Base-by-base conservation (phyloP, 2,888 invertebrate species). In the Drosophila rellima region DNA sequence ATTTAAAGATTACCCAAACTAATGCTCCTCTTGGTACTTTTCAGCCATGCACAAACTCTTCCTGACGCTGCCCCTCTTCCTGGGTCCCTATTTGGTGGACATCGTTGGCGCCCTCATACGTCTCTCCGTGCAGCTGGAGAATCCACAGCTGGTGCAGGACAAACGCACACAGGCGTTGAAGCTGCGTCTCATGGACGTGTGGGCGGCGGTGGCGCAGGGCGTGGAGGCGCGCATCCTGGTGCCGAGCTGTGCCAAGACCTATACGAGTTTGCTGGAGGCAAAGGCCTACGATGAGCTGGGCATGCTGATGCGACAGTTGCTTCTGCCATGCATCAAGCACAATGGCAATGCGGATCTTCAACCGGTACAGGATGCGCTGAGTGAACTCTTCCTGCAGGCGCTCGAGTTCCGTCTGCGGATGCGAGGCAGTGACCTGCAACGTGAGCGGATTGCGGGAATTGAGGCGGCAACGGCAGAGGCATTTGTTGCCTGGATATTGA, bases 21-120 rank as follows among this genome's bases (percentile, higher is more conserved):
- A 37, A 40, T 44, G n/a, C 5, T 0, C 0, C 17, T 15, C 10
- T 47, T 20, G 7, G 11, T 4, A 10, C 0, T 5, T 42, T 31
- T 0, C 39, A 91, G 95, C 96, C 0, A 93, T 97, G 33, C 95
- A 96, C 66, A 97, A 97, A 92, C 95, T 98, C 40, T 94, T 98
- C 4, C 96, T 97, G 89, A 95, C 96, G 26, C 91, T 98, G 42
- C 95, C 97, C 0, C 93, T 96, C 39, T 98, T 98, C 91, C 91
- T 98, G 73, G 97, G 97, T 70, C 96, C 97, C 0, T 98, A 98
- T 92, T 93, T 98, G 33, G 94, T 95, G 75, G 95, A 96, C 79
- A 93, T 97, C 33, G 90, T 97, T 1, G 94, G 93, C 8, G 95
- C 95, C 77, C 92, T 96, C 40, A 94, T 72, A 0, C 78, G 81